Evolutionary conservation across 1,140 invertebrate genomes (phyloP).

Genomic region (Drosophila bocki): DNA sequence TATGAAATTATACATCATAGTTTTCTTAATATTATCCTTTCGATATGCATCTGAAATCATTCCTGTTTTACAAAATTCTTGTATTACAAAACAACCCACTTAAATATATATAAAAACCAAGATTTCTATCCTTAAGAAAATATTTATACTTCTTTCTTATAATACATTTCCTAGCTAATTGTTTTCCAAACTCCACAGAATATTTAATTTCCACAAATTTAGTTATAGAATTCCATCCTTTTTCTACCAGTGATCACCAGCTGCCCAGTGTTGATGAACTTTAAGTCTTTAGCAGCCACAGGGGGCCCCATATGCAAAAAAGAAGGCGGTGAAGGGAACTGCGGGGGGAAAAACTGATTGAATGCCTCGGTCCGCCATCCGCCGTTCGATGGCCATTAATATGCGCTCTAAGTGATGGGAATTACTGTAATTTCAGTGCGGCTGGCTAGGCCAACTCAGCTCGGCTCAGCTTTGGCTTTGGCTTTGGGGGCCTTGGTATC

Average conservation of each 20-base stretch:
- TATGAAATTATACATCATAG: no score
- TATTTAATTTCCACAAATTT: no score
- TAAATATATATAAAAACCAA: no score
- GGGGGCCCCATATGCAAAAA: conserved; percentile 46
- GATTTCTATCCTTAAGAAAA: no score
- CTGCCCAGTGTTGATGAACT: conserved; percentile 48
- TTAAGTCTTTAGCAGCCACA: conserved; percentile 40
- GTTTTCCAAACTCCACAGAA: not conserved
- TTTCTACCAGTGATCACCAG: conserved; percentile 11
- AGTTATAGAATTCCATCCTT: no score
- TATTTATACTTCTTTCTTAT: not conserved
- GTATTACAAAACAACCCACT: no score
- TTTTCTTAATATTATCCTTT: no score
- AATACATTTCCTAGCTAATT: not conserved
- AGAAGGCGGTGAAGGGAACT: not conserved
- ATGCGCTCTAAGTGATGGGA: conserved; percentile 84
- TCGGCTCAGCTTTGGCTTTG: conserved; percentile 28
- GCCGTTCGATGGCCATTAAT: conserved; percentile 81
- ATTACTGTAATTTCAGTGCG: conserved; percentile 82
- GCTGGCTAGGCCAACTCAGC: conserved; percentile 51
- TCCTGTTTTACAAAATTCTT: no score
- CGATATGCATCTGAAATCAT: no score
- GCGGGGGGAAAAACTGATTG: conserved; percentile 47
- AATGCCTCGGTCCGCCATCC: conserved; percentile 56
- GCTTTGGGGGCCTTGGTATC: conserved; percentile 43